phyloP scores from a whole-genome alignment of 2,888 invertebrate genomes.

The Junonia oenone region DNA sequence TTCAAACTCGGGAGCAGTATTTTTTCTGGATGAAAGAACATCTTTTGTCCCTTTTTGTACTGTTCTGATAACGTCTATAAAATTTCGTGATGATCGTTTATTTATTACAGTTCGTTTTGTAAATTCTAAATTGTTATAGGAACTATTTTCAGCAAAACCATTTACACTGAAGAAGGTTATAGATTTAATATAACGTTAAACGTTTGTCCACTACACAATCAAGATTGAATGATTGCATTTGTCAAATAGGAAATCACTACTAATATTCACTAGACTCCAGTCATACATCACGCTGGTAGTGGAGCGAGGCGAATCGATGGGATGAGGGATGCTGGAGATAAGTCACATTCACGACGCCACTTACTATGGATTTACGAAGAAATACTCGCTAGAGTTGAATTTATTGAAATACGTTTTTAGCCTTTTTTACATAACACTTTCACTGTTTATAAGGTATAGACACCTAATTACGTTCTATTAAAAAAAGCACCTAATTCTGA shows the following conservation, averaged over 20 bases:
- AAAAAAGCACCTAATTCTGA: too few relatives aligned
- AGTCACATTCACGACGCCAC: slow-evolving; percentile 49
- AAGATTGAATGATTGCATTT: neutral
- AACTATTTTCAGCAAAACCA: too few relatives aligned
- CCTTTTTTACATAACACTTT: neutral
- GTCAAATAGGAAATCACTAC: slow-evolving; percentile 8
- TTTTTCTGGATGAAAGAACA: too few relatives aligned
- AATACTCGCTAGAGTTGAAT: slow-evolving; percentile 1
- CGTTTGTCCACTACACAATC: neutral
- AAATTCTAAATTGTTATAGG: too few relatives aligned
- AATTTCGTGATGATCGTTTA: too few relatives aligned
- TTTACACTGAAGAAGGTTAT: neutral
- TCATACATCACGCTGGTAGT: slow-evolving; percentile 39
- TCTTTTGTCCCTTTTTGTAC: too few relatives aligned
- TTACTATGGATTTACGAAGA: slow-evolving; percentile 33
- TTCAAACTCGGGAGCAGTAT: too few relatives aligned
- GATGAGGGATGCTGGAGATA: slow-evolving; percentile 63
- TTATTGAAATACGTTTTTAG: slow-evolving; percentile 1
- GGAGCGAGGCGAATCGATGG: slow-evolving; percentile 44
- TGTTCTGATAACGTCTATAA: too few relatives aligned
- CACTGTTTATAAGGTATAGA: neutral
- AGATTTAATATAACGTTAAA: neutral
- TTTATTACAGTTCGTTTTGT: too few relatives aligned
- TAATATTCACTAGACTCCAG: slow-evolving; percentile 31
- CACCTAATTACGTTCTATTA: too few relatives aligned